Evolutionary conservation across 2,797 vertebrate species (phyloP).

Genomic region (Hemibagrus guttatus): DNA sequence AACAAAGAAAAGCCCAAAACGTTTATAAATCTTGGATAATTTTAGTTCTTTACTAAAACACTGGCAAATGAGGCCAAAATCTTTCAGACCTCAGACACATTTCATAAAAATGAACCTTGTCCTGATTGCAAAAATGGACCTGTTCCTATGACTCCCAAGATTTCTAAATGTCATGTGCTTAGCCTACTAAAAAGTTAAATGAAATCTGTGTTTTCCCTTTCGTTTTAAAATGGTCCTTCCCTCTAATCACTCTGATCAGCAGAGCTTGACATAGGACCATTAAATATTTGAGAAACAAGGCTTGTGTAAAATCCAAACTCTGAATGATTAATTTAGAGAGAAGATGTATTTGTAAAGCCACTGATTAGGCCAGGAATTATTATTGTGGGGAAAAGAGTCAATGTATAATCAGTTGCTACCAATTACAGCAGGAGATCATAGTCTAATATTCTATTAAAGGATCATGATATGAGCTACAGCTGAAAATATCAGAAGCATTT

Average conservation of each 20-base stretch:
- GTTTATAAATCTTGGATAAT: background rate
- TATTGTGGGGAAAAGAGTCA: background rate
- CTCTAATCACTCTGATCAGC: background rate
- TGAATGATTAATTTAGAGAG: background rate
- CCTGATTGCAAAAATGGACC: background rate
- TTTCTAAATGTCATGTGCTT: conserved; percentile 10
- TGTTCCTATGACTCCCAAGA: conserved; percentile 5
- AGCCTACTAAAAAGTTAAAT: background rate
- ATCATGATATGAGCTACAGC: background rate
- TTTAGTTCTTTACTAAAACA: background rate
- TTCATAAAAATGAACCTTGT: conserved; percentile 4
- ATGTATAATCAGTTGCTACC: conserved; percentile 6
- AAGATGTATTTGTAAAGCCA: background rate
- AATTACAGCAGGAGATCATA: background rate
- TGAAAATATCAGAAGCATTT: background rate
- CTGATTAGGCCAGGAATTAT: background rate
- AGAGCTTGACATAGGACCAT: background rate
- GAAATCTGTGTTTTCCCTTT: background rate
- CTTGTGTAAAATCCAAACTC: background rate
- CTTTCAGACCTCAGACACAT: background rate
- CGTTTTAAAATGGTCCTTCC: background rate
- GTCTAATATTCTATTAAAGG: background rate
- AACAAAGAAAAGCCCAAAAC: background rate
- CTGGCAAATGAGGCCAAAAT: background rate
- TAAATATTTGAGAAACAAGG: background rate